Evolutionary conservation across 2,888 invertebrate genomes (phyloP).

Genomic region (Drosophila mulleri): DNA sequence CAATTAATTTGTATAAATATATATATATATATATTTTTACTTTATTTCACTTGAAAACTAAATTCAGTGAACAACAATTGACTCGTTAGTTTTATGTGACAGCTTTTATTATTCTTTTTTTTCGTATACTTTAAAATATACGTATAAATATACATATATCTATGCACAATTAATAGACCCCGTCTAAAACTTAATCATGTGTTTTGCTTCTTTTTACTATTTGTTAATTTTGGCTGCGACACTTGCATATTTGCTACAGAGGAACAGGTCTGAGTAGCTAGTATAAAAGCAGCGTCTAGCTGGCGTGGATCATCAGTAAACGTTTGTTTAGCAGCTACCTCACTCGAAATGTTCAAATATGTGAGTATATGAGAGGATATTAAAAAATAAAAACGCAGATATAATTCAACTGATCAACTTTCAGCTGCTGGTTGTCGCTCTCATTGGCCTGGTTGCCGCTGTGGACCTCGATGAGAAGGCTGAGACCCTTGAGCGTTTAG

Average conservation of each 20-base stretch:
- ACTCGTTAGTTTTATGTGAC: too few relatives aligned
- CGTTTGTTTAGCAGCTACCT: slow-evolving; percentile 19
- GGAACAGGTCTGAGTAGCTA: slow-evolving; percentile 15
- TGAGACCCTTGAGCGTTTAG: background rate
- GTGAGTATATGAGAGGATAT: slow-evolving; percentile 30
- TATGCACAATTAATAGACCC: background rate
- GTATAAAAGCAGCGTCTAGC: slow-evolving; percentile 33
- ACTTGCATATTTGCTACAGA: background rate
- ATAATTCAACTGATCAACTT: slow-evolving; percentile 23
- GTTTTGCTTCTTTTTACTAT: too few relatives aligned
- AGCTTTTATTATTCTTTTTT: too few relatives aligned
- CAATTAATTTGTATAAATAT: too few relatives aligned
- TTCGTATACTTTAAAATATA: background rate
- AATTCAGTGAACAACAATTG: too few relatives aligned
- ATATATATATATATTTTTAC: too few relatives aligned
- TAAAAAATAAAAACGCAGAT: background rate
- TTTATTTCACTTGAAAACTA: too few relatives aligned
- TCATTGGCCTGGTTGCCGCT: slow-evolving; percentile 53
- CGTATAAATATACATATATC: background rate
- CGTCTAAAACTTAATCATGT: background rate
- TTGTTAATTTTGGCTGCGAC: background rate
- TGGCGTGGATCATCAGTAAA: slow-evolving; percentile 32
- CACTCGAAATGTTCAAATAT: slow-evolving; percentile 58
- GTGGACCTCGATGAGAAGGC: slow-evolving; percentile 10
- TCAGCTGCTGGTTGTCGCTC: slow-evolving; percentile 58